Base-by-base conservation (phyloP, 2,797 vertebrate genomes). In the Serranus cabrilla region DNA sequence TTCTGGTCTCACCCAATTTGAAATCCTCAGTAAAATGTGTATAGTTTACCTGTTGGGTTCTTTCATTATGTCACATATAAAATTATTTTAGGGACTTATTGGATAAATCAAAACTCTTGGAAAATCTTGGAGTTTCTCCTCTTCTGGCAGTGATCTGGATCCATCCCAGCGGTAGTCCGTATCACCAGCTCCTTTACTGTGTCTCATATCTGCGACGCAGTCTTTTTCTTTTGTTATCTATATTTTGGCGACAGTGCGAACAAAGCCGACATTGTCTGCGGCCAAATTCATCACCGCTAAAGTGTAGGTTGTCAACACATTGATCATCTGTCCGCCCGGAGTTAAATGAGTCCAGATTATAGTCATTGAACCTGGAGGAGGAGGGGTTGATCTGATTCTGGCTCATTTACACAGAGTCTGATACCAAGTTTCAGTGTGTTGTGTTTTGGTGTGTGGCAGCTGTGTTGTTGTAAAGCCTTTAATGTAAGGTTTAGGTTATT, bases 301-400 rank as follows among this genome's bases (percentile, higher is more conserved):
- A 91, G 74, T 89, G 74, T 50, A 86, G 85, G 83, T 77, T 87
- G 84, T 87, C 83, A 71, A 40, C 80, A 68, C 78, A 57, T 71
- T 66, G 76, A 63, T 80, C 71, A 65, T 61, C 83, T 14, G 64
- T 82, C 56, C 82, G 78, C 37, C 56, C 25, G 16, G 72, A 87
- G 45, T 58, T 71, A 82, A 88, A 88, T 80, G 55, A 87, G 75
- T 80, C 78, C 23, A 69, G 81, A 92, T 90, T 88, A 91, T 86
- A 92, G 89, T 91, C 47, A 69, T 93, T 87, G 73, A 65, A 69
- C 57, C 34, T 52, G 39, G 34, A 34, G 34, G 34, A 34, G 34
- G 11, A 47, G 20, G 40, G 69, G 66, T 12, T 65, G 65, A 63
- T 60, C 59, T 62, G 54, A 58, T 63, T 80, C 62, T n/a, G 25